Conservation (phyloP, 1,140 invertebrate species). For the Gyrodactylus salaris region DNA sequence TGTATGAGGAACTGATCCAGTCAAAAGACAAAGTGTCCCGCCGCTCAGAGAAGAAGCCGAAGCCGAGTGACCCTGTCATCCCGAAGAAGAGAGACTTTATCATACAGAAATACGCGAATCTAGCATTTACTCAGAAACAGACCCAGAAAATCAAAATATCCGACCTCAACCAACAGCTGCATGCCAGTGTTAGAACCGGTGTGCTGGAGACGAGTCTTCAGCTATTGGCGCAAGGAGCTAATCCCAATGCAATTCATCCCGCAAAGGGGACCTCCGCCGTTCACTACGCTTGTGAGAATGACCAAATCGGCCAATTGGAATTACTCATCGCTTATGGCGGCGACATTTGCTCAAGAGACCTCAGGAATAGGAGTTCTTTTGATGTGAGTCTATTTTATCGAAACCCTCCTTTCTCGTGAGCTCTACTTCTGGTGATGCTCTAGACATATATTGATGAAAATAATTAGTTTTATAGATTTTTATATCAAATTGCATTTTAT, state of each 20-base stretch:
- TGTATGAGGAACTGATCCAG: background rate
- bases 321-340: conserved; percentile 65
- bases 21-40: background rate
- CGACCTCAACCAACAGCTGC: conserved; percentile 33
- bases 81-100: conserved; percentile 4
- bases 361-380: conserved; percentile 17
- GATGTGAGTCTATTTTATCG: conserved; percentile 14
- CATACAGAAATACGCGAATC: conserved; percentile 7
- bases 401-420: too few species aligned
- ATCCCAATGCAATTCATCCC: conserved; percentile 77
- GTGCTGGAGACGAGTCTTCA: conserved; percentile 57
- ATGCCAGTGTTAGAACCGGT: conserved; percentile 61
- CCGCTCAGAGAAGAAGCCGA: background rate
- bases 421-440: too few species aligned
- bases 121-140: conserved; percentile 11
- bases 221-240: conserved; percentile 59
- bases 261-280: conserved; percentile 61
- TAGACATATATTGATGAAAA: too few species aligned
- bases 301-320: conserved; percentile 28
- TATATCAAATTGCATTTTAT: too few species aligned
- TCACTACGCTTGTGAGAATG: conserved; percentile 45
- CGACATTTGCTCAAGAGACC: conserved; percentile 34
- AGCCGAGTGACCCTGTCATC: background rate
- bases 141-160: background rate
- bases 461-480: too few species aligned